phyloP scores from a whole-genome alignment of 2,113 vertebrate genomes.

The Origma solitaria region DNA sequence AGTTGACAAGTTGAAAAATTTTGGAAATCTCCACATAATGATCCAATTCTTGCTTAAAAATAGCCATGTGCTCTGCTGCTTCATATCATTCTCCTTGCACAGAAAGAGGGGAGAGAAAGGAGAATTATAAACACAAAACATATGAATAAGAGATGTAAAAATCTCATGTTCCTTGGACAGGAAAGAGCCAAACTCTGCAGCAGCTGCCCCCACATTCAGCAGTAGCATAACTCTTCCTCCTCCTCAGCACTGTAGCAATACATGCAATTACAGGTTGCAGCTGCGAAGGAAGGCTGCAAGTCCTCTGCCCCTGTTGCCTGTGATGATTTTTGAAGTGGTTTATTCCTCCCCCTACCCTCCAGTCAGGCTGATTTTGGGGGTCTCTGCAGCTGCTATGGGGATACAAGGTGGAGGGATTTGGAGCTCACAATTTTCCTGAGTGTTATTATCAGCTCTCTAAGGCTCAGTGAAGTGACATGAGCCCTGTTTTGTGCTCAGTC shows the following conservation, averaged over 20 bases:
- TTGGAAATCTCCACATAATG: constrained; percentile 46
- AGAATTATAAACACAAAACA: not conserved
- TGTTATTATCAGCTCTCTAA: rapidly evolving
- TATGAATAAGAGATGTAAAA: not conserved
- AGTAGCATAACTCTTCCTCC: not conserved
- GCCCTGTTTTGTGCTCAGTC: not conserved
- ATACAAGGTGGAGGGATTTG: not conserved
- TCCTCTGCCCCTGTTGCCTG: not conserved
- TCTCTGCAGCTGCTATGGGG: not conserved
- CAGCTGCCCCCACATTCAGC: not conserved
- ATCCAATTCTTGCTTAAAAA: constrained; percentile 47
- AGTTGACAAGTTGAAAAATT: constrained; percentile 44
- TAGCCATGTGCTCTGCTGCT: not conserved
- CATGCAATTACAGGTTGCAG: not conserved
- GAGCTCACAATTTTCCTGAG: not conserved
- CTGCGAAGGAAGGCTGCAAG: not conserved
- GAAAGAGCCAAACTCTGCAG: not conserved
- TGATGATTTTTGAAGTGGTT: not conserved
- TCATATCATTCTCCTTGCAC: not conserved
- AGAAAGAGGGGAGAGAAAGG: not conserved
- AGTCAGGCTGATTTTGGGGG: not conserved
- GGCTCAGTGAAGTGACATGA: not conserved
- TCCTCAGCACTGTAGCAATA: rapidly evolving
- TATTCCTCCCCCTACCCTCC: not conserved
- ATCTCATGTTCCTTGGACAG: not conserved